Base-by-base conservation (phyloP, 2,797 vertebrate species). In the Chelonia mydas region DNA sequence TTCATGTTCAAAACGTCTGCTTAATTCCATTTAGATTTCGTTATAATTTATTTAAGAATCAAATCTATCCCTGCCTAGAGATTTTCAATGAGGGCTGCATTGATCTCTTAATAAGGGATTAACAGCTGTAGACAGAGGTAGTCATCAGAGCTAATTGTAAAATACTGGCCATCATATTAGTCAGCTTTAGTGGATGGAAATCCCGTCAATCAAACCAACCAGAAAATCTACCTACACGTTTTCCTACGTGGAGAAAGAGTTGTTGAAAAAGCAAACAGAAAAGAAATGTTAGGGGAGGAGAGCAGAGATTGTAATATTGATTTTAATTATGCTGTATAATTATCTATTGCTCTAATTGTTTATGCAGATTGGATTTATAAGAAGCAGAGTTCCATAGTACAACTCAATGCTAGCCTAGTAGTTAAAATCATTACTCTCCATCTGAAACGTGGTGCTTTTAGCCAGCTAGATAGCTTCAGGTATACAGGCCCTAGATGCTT, bases 101-200 rank as follows among this genome's bases (percentile, higher is more conserved):
- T 97, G 97, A 95, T 96, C 86, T 97, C 89, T 97, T 97, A 97
- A 96, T 21, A 95, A 92, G 77, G 11, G 86, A 97, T 98, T 97
- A 98, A 93, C 76, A 97, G 41, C 59, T 92, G 94, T 89, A 94
- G 93, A 97, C 87, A 94, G 89, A 98, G 92, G 57, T 88, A 96
- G 65, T 98, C 92, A 97, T 94, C 84, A 96, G 88, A 91, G 33
- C 80, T 96, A 95, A 92, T 96, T 97, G 94, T 96, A 87, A 97
- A 97, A 95, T 78, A 72, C 31, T 92, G 47, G 47, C 23, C 88
- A 74, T 96, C 90, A 83, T 95, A 95, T 96, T 94, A 95, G 81
- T 54, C 51, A 95, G 10, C 9, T 31, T 93, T 87, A 87, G 23
- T 37, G 84, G 91, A 95, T 27, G 92, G 72, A 96, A 92, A 96